phyloP scores from a whole-genome alignment of 1,140 invertebrate species.

The Vollenhovia emeryi region DNA sequence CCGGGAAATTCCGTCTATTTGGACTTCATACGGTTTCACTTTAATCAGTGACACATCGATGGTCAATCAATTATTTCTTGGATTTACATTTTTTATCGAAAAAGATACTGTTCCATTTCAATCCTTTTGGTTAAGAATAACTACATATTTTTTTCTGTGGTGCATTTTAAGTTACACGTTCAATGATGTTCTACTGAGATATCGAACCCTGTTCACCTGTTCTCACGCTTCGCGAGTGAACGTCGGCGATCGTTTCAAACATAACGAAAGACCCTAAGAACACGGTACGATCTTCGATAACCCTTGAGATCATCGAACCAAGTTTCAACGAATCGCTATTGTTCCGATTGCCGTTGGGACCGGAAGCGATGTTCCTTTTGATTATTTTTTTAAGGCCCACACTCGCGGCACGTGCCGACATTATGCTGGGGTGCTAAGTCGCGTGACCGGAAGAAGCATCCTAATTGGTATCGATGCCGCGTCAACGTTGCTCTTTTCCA shows the following conservation, averaged over 20 bases:
- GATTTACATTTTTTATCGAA: not conserved
- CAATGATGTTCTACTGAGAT: not conserved
- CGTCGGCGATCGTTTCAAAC: not conserved
- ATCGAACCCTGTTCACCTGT: not conserved
- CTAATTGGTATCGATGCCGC: conserved; percentile 85
- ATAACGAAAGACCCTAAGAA: not conserved
- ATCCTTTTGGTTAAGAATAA: not conserved
- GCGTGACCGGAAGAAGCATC: conserved; percentile 85
- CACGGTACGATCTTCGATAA: conserved; percentile 60
- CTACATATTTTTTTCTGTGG: not conserved
- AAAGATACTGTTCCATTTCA: not conserved
- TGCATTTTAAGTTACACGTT: not conserved
- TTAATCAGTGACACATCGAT: not conserved
- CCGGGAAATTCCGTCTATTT: not conserved
- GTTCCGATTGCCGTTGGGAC: conserved; percentile 62
- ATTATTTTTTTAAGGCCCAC: conserved; percentile 72
- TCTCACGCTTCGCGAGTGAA: conserved; percentile 29
- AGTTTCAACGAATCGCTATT: conserved; percentile 48
- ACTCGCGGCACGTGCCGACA: conserved; percentile 78
- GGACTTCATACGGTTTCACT: not conserved
- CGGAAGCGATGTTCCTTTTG: conserved; percentile 78
- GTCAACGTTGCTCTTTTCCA: conserved; percentile 61
- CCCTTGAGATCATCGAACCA: conserved; percentile 76
- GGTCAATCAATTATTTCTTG: not conserved
- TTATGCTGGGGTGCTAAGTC: conserved; percentile 77